These are phyloP conservation scores for Oscheius sp. DNA, from an alignment of 2,888 invertebrate genomes.

Conservation along the genomic window DNA sequence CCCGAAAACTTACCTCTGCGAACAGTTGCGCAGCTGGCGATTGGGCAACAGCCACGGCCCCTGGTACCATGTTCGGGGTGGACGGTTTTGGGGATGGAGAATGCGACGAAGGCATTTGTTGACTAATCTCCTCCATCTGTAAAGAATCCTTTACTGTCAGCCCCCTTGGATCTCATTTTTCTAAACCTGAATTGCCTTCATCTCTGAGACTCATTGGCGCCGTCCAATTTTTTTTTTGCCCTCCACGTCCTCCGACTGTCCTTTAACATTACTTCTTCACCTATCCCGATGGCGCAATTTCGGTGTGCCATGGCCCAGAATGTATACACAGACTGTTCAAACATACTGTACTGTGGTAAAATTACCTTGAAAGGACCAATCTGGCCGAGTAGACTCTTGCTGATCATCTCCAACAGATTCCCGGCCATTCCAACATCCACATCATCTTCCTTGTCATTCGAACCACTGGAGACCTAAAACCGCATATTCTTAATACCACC, in stretches of 20 bases:
- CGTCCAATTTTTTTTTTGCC: too few relatives aligned
- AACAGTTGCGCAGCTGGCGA: slow-evolving; percentile 70
- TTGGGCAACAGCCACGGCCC: slow-evolving; percentile 70
- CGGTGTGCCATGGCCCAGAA: background rate
- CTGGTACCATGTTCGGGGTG: slow-evolving; percentile 52
- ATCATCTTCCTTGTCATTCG: slow-evolving; percentile 39
- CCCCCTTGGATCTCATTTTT: background rate
- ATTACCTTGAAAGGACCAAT: slow-evolving; percentile 37
- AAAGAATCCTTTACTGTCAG: background rate
- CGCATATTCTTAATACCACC: background rate
- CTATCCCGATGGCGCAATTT: too few relatives aligned
- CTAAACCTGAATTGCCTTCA: slow-evolving; percentile 1
- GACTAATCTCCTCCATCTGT: slow-evolving; percentile 20
- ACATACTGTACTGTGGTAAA: slow-evolving; percentile 3
- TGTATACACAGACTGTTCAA: slow-evolving; percentile 27
- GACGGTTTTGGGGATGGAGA: slow-evolving; percentile 43
- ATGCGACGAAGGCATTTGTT: slow-evolving; percentile 9
- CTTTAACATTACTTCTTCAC: too few relatives aligned
- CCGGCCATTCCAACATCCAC: slow-evolving; percentile 30
- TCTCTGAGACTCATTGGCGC: slow-evolving; percentile 6
- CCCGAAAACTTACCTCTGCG: slow-evolving; percentile 44
- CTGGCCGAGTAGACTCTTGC: slow-evolving; percentile 41
- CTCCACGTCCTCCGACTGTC: too few relatives aligned
- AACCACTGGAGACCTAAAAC: slow-evolving; percentile 27
- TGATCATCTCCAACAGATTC: slow-evolving; percentile 41